Conservation (phyloP, 2,888 invertebrate species). For the Adelphocoris suturalis region DNA sequence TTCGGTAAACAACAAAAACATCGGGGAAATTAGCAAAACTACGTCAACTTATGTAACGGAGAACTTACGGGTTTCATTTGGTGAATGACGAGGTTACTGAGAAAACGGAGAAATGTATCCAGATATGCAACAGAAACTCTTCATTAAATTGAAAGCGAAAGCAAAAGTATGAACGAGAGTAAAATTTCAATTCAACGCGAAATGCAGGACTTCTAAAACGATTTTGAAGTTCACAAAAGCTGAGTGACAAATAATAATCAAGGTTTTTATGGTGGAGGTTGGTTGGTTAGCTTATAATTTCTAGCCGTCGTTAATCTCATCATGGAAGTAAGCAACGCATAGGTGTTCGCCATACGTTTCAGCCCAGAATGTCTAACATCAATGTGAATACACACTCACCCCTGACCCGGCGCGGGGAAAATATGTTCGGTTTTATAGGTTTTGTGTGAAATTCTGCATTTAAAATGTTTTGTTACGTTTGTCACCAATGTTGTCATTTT, state of each 20-base stretch:
- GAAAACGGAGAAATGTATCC: not conserved
- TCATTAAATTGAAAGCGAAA: not conserved
- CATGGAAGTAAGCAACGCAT: not conserved
- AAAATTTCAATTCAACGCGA: not conserved
- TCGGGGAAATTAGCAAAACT: not conserved
- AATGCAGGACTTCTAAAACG: not conserved
- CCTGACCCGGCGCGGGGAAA: no score
- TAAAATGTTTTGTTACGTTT: no score
- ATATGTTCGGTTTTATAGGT: no score
- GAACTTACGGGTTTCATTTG: constrained; percentile 39
- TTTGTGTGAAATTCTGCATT: no score
- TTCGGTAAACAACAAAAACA: not conserved
- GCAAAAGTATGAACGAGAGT: not conserved
- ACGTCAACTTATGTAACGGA: constrained; percentile 17
- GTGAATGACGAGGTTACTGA: not conserved
- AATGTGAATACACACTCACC: not conserved
- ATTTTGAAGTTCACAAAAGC: constrained; percentile 11
- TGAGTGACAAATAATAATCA: constrained; percentile 6
- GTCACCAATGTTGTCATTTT: no score
- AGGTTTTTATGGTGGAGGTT: constrained; percentile 13
- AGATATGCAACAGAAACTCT: not conserved
- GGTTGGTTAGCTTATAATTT: not conserved
- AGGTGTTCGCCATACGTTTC: not conserved
- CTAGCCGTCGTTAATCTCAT: not conserved
- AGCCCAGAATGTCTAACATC: no score